Evolutionary conservation across 1,140 invertebrate genomes (phyloP).

Genomic region (Chymomyza costata): DNA sequence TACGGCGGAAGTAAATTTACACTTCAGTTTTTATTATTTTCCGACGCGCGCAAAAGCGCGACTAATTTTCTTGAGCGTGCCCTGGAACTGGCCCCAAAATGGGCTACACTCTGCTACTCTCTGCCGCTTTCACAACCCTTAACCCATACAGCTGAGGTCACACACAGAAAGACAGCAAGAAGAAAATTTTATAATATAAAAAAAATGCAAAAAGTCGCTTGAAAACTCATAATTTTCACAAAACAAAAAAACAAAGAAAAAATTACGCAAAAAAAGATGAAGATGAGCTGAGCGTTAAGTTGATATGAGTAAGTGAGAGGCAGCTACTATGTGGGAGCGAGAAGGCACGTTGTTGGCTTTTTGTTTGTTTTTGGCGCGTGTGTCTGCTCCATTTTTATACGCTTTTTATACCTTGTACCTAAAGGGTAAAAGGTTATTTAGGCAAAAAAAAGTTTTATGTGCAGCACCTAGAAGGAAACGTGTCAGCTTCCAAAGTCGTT

Average conservation of each 20-base stretch:
- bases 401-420: too few species aligned
- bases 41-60: constrained; percentile 56
- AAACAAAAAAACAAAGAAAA: constrained; percentile 24
- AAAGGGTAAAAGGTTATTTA: too few species aligned
- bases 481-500: too few species aligned
- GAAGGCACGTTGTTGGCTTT: constrained; percentile 30
- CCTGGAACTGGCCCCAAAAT: too few species aligned
- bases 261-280: constrained; percentile 4
- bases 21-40: constrained; percentile 67
- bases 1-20: constrained; percentile 65
- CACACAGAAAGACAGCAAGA: background rate
- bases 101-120: too few species aligned
- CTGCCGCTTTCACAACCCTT: constrained; percentile 17
- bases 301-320: background rate
- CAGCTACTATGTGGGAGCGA: constrained; percentile 11
- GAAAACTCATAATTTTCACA: constrained; percentile 47
- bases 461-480: too few species aligned
- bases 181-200: constrained; percentile 43
- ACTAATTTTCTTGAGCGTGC: constrained; percentile 57
- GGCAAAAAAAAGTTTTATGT: too few species aligned
- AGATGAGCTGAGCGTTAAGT: too few species aligned
- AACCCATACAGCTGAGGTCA: too few species aligned
- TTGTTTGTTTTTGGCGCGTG: constrained; percentile 49
- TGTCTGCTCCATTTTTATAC: too few species aligned
- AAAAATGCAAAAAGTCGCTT: constrained; percentile 35